Evolutionary conservation across 2,888 invertebrate species (phyloP).

Genomic region (Caenorhabditis afra): DNA sequence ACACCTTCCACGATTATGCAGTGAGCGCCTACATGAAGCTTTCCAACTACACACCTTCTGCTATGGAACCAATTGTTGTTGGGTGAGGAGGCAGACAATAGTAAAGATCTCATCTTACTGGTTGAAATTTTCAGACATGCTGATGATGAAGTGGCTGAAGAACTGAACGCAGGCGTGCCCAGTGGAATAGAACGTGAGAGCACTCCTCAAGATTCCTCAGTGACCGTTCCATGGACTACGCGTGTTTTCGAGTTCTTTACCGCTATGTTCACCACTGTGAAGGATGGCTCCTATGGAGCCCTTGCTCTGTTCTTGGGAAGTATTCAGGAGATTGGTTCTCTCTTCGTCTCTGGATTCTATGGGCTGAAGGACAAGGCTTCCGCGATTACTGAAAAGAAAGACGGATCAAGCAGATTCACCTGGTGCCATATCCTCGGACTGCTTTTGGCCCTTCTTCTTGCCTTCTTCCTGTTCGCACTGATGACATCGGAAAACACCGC

Average conservation of each 20-base stretch:
- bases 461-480: constrained; percentile 29
- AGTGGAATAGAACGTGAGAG: too few relatives aligned
- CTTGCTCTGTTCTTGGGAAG: background rate
- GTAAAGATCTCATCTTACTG: too few relatives aligned
- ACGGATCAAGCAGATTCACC: background rate
- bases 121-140: too few relatives aligned
- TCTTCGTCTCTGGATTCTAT: background rate
- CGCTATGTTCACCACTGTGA: background rate
- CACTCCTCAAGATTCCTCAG: background rate
- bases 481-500: constrained; percentile 33
- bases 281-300: constrained; percentile 5
- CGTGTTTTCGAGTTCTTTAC: background rate
- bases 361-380: constrained; percentile 5
- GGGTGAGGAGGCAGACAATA: too few relatives aligned
- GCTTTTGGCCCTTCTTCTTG: constrained; percentile 20
- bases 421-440: constrained; percentile 26
- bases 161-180: background rate
- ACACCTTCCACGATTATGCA: constrained; percentile 33
- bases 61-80: constrained; percentile 33
- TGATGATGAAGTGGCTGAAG: background rate
- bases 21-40: constrained; percentile 31
- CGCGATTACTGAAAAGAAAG: background rate
- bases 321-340: background rate
- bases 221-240: constrained; percentile 1
- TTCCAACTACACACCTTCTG: constrained; percentile 5